Conservation (phyloP, 1,140 invertebrate species). For the Kradibia gibbosae region DNA sequence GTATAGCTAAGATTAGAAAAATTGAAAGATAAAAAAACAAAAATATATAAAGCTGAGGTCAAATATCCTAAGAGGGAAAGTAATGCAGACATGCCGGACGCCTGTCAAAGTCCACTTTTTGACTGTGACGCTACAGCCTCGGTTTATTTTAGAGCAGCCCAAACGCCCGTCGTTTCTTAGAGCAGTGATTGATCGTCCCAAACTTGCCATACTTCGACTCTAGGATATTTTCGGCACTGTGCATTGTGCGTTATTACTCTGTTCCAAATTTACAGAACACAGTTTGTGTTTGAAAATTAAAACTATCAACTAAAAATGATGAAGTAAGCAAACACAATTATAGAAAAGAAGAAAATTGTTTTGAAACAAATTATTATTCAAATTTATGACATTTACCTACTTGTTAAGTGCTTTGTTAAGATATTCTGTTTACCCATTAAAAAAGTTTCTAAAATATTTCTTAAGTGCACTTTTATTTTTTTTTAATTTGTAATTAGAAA, state of each 20-base stretch:
- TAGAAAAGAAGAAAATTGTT: too few species aligned
- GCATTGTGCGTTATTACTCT: slow-evolving; percentile 52
- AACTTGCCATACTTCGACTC: slow-evolving; percentile 50
- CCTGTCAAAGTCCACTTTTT: slow-evolving; percentile 47
- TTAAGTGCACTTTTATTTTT: too few species aligned
- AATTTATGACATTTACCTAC: too few species aligned
- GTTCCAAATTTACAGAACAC: neutral
- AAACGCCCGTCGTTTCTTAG: slow-evolving; percentile 52
- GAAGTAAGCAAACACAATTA: neutral
- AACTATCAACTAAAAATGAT: neutral
- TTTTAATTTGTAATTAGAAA: too few species aligned
- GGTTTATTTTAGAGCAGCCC: slow-evolving; percentile 59
- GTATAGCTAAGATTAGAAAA: neutral
- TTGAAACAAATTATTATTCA: too few species aligned
- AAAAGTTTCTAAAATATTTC: too few species aligned
- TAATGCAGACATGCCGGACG: slow-evolving; percentile 14
- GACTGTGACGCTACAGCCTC: slow-evolving; percentile 22
- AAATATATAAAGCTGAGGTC: neutral
- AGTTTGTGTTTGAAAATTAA: neutral
- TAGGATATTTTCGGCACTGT: slow-evolving; percentile 55
- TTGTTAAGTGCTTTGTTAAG: too few species aligned
- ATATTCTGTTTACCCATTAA: too few species aligned
- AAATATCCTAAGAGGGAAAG: neutral
- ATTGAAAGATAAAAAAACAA: neutral
- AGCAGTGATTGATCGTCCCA: slow-evolving; percentile 64